Evolutionary conservation across 2,113 vertebrate genomes (phyloP).

Genomic region (Cyrtonyx montezumae): DNA sequence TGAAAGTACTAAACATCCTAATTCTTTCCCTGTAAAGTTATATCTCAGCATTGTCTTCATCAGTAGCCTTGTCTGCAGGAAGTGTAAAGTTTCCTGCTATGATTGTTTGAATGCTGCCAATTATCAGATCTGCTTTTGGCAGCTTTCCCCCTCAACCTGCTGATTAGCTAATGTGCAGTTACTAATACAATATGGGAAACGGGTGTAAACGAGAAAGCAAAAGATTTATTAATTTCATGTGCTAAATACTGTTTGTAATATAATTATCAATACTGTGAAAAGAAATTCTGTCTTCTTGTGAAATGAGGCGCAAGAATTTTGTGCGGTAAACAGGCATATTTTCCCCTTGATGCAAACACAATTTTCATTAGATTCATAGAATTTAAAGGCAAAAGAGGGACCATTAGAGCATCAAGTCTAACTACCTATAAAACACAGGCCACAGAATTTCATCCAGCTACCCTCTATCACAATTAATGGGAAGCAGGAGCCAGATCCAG

Average conservation of each 20-base stretch:
- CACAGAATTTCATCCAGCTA: constrained; percentile 1
- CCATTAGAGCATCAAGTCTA: constrained; percentile 23
- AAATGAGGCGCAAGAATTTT: constrained; percentile 46
- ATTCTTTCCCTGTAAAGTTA: not conserved
- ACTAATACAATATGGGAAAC: constrained; percentile 64
- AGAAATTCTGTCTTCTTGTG: constrained; percentile 43
- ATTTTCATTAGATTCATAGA: constrained; percentile 19
- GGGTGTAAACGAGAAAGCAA: constrained; percentile 44
- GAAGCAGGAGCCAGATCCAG: not conserved
- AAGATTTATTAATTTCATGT: constrained; percentile 65
- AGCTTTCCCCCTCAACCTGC: constrained; percentile 65
- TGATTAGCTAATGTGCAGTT: constrained; percentile 64
- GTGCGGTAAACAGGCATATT: not conserved
- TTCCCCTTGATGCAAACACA: not conserved
- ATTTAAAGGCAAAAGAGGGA: constrained; percentile 35
- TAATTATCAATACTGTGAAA: constrained; percentile 48
- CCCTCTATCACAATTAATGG: not conserved
- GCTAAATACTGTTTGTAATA: constrained; percentile 56
- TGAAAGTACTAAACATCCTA: not conserved
- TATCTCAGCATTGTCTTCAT: constrained; percentile 37
- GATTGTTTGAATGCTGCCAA: constrained; percentile 69
- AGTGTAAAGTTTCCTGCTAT: constrained; percentile 70
- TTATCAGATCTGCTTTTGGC: constrained; percentile 62
- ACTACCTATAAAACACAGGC: constrained; percentile 3
- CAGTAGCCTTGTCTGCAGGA: constrained; percentile 57